phyloP scores from a whole-genome alignment of 2,113 vertebrate species.

The Dicaeum eximium region DNA sequence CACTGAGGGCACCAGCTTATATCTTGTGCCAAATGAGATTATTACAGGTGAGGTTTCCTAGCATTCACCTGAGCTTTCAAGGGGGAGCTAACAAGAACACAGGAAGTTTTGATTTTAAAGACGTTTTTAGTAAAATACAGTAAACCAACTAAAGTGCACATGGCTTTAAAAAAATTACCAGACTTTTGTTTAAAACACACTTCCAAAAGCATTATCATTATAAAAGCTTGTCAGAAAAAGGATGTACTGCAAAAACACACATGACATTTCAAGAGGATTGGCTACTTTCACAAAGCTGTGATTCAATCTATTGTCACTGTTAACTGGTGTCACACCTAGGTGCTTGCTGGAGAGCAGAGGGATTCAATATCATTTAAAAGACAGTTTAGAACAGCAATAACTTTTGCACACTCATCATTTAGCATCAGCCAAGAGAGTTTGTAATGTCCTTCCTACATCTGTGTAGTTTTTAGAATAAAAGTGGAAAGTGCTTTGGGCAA shows the following conservation, averaged over 20 bases:
- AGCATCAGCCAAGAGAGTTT: neutral
- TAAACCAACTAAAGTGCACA: neutral
- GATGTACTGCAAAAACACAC: neutral
- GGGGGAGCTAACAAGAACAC: neutral
- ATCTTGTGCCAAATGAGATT: neutral
- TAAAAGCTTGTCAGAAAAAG: neutral
- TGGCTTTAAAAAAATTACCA: neutral
- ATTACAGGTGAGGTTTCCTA: neutral
- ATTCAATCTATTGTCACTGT: neutral
- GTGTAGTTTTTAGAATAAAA: neutral
- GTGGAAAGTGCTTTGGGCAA: neutral
- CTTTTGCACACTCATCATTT: neutral
- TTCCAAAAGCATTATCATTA: neutral
- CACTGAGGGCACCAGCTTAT: neutral
- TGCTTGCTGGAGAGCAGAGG: neutral
- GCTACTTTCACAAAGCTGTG: neutral
- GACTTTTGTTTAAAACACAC: neutral
- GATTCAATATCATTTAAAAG: neutral
- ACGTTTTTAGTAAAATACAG: fast-evolving
- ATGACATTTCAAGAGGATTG: neutral
- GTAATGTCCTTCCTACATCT: neutral
- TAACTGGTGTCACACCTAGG: neutral
- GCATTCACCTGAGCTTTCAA: neutral
- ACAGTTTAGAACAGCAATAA: neutral
- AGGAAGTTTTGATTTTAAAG: neutral